phyloP scores from a whole-genome alignment of 2,113 vertebrate genomes.

The Pandion haliaetus region DNA sequence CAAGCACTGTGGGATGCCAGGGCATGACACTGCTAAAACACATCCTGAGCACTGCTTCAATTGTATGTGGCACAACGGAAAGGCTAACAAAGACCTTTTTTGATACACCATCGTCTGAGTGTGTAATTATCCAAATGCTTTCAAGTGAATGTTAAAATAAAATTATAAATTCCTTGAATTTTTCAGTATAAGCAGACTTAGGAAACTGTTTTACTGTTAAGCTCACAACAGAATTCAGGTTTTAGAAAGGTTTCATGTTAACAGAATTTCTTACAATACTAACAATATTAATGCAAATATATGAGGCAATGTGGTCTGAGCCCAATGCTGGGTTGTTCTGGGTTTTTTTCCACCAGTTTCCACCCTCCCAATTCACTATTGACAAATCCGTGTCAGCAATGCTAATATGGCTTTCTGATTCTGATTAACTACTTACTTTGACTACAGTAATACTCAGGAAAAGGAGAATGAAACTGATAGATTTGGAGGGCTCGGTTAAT shows the following conservation, averaged over 20 bases:
- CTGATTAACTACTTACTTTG: conserved; percentile 12
- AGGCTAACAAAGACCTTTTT: neutral
- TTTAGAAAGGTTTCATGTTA: neutral
- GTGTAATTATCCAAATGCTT: neutral
- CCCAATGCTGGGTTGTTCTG: neutral
- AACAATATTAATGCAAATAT: neutral
- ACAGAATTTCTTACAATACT: neutral
- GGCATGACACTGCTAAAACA: neutral
- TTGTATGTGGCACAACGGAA: rapidly evolving
- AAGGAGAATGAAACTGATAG: conserved; percentile 26
- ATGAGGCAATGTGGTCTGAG: neutral
- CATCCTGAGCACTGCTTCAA: neutral
- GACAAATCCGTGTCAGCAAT: neutral
- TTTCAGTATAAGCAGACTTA: neutral
- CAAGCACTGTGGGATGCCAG: neutral
- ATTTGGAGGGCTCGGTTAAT: conserved; percentile 44
- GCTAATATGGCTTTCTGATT: neutral
- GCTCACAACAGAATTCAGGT: neutral
- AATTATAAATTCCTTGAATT: neutral
- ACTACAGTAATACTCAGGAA: conserved; percentile 17
- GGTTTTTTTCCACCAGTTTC: neutral
- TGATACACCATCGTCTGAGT: neutral
- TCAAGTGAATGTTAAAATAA: neutral
- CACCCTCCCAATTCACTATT: neutral
- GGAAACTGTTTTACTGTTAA: neutral